These are phyloP conservation scores for Oxygymnocypris stewartii DNA, from an alignment of 2,113 vertebrate genomes.

Conservation along the genomic window DNA sequence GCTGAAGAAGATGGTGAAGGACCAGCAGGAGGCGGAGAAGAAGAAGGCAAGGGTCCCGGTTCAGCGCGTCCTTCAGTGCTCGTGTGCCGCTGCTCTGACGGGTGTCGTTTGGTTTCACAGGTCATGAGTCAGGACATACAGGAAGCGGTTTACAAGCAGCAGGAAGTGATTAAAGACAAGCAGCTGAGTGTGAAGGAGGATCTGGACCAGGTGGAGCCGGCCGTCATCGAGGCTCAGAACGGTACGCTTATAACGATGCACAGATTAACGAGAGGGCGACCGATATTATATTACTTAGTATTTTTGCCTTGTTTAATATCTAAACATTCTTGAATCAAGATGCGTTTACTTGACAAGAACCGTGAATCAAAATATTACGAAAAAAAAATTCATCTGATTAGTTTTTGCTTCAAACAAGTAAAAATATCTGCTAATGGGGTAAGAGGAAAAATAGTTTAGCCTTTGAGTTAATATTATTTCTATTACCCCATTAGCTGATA, in stretches of 20 bases:
- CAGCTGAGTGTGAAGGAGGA: conserved; percentile 94
- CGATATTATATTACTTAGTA: too few relatives aligned
- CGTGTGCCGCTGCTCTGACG: not conserved
- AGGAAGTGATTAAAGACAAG: conserved; percentile 96
- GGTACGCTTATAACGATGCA: conserved; percentile 72
- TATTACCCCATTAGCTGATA: too few relatives aligned
- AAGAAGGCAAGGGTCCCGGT: conserved; percentile 81
- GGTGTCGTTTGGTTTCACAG: conserved; percentile 64
- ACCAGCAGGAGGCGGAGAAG: conserved; percentile 98
- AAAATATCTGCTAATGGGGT: too few relatives aligned
- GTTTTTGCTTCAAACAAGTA: too few relatives aligned
- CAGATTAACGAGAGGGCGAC: too few relatives aligned
- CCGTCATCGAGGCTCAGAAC: conserved; percentile 97
- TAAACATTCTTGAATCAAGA: too few relatives aligned
- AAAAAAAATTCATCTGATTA: too few relatives aligned
- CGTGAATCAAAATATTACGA: too few relatives aligned
- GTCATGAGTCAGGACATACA: conserved; percentile 99
- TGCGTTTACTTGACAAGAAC: too few relatives aligned
- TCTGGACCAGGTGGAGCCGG: conserved; percentile 96
- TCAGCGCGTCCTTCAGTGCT: not conserved
- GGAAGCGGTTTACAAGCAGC: conserved; percentile 94
- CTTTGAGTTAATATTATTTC: too few relatives aligned
- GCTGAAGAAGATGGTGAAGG: conserved; percentile 99
- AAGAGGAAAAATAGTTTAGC: too few relatives aligned
- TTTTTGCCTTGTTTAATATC: too few relatives aligned